Evolutionary conservation across 2,113 vertebrate species (phyloP).

Genomic region (Microtus richardsoni): DNA sequence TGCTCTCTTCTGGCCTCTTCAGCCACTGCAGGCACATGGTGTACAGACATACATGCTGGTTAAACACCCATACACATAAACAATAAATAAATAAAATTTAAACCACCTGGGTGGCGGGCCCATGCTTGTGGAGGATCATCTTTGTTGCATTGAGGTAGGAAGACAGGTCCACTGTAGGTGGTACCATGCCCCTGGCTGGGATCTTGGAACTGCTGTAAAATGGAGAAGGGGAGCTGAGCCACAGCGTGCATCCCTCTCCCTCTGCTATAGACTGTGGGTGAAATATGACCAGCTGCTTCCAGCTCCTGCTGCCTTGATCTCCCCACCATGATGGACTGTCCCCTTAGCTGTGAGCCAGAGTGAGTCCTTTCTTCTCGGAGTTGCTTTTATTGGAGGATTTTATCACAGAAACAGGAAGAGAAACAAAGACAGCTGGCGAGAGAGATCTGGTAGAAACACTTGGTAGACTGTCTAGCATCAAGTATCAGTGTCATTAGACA

Average conservation of each 20-base stretch:
- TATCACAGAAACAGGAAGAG: not conserved
- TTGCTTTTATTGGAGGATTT: not conserved
- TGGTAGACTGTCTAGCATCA: not conserved
- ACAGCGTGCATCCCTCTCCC: not conserved
- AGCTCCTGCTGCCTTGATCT: not conserved
- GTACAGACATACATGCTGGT: not conserved
- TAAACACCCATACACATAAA: not conserved
- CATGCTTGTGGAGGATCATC: not conserved
- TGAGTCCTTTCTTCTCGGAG: too few species aligned
- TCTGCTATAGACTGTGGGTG: not conserved
- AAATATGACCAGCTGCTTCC: not conserved
- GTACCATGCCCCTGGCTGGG: not conserved
- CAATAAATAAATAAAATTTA: not conserved
- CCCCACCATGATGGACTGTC: not conserved
- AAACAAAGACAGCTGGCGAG: not conserved
- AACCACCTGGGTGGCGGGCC: not conserved
- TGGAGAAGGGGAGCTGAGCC: not conserved
- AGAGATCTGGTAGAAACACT: not conserved
- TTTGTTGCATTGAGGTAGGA: not conserved
- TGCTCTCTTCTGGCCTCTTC: not conserved
- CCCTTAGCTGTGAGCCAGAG: too few species aligned
- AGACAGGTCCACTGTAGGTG: not conserved
- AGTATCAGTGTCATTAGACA: not conserved
- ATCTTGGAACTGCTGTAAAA: not conserved
- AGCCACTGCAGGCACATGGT: not conserved